These are phyloP conservation scores for Linnaemya vulpina DNA, from an alignment of 2,888 invertebrate genomes.

Conservation along the genomic window DNA sequence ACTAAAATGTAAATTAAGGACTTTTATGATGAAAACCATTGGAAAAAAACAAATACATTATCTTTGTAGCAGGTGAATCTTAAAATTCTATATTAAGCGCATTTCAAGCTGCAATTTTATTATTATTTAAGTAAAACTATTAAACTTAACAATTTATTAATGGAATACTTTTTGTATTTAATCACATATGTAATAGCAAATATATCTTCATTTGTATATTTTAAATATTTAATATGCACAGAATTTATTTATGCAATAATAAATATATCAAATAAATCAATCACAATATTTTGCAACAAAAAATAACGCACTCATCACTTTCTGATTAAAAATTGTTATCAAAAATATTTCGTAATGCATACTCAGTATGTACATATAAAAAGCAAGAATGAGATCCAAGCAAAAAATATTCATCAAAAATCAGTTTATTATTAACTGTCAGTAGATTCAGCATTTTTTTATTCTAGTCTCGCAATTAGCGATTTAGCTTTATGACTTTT, in stretches of 20 bases:
- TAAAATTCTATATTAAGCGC: background rate
- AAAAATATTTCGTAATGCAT: background rate
- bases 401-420: background rate
- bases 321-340: background rate
- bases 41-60: background rate
- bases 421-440: background rate
- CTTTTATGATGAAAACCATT: background rate
- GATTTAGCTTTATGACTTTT: no score
- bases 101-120: background rate
- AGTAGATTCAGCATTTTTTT: background rate
- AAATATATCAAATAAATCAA: background rate
- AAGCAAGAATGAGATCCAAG: background rate
- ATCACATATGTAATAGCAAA: background rate
- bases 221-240: background rate
- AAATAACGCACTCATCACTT: background rate
- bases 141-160: no score
- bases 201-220: background rate
- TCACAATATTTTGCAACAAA: background rate
- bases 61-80: background rate
- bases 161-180: no score
- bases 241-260: background rate
- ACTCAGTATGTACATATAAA: background rate
- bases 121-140: no score
- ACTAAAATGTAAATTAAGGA: conserved; percentile 18
- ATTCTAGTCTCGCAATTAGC: no score